Evolutionary conservation across 2,888 invertebrate species (phyloP).

Genomic region (Rhamnusium bicolor): DNA sequence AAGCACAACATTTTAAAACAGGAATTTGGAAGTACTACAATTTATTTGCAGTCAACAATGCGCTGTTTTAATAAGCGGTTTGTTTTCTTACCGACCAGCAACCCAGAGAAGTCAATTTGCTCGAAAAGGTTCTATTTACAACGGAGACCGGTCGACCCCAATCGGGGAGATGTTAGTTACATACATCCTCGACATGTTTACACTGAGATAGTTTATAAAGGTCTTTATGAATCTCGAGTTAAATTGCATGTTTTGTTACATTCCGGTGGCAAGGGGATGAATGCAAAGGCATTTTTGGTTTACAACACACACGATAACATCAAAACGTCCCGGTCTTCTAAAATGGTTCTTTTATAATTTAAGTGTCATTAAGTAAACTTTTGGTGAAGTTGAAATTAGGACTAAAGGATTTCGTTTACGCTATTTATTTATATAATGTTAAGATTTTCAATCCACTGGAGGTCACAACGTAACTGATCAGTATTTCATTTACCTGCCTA

Average conservation of each 20-base stretch:
- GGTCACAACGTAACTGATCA: too few relatives aligned
- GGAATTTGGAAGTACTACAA: too few relatives aligned
- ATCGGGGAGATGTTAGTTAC: not conserved
- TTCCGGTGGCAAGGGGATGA: not conserved
- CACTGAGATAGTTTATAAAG: constrained; percentile 3
- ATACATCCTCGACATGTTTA: constrained; percentile 13
- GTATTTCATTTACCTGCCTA: too few relatives aligned
- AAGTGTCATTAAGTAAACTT: not conserved
- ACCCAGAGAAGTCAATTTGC: not conserved
- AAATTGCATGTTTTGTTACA: constrained; percentile 29
- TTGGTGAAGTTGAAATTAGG: not conserved
- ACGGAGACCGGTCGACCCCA: not conserved
- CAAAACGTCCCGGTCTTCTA: not conserved
- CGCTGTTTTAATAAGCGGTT: not conserved
- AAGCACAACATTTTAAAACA: too few relatives aligned
- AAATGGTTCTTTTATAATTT: constrained; percentile 19
- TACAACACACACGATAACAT: constrained; percentile 9
- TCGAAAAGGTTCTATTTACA: not conserved
- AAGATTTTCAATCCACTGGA: not conserved
- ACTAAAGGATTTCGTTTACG: not conserved
- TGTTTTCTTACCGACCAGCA: not conserved
- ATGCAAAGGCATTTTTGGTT: not conserved
- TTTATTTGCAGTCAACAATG: not conserved
- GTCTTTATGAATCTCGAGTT: constrained; percentile 17
- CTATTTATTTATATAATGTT: not conserved